Evolutionary conservation across 2,113 vertebrate genomes (phyloP).

Genomic region (Canis aureus): DNA sequence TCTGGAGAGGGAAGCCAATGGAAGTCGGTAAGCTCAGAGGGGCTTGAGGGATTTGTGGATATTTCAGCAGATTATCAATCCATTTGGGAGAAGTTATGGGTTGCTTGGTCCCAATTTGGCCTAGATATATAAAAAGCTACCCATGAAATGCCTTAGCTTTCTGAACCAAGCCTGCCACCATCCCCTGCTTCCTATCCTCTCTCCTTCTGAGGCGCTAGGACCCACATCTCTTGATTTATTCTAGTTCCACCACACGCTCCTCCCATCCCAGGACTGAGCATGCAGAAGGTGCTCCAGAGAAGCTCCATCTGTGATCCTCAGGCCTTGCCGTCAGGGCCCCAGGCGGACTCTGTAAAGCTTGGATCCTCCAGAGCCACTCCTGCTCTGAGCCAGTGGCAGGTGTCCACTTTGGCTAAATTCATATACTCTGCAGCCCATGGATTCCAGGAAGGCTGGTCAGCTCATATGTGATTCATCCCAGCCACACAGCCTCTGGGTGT

Average conservation of each 20-base stretch:
- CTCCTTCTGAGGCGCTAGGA: background rate
- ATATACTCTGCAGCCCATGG: background rate
- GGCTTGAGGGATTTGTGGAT: constrained; percentile 30
- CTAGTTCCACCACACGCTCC: background rate
- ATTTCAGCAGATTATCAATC: constrained; percentile 49
- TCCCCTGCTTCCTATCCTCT: background rate
- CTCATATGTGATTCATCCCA: constrained; percentile 74
- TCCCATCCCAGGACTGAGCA: background rate
- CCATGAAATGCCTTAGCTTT: background rate
- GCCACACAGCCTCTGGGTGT: constrained; percentile 61
- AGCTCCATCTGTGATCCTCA: background rate
- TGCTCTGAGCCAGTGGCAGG: constrained; percentile 30
- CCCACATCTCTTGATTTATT: background rate
- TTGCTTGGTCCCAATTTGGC: background rate
- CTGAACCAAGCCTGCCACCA: background rate
- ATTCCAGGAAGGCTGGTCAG: constrained; percentile 49
- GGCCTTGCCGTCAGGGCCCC: background rate
- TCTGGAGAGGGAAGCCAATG: background rate
- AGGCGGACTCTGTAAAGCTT: background rate
- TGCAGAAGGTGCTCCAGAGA: background rate
- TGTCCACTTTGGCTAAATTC: constrained; percentile 48
- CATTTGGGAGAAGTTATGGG: background rate
- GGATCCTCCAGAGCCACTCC: background rate
- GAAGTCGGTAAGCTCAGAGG: constrained; percentile 10
- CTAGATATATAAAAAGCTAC: constrained; percentile 51